Percentiles rank a stretch among this genome's conserved stretches.
Evolutionary conservation across 2,888 invertebrate genomes (phyloP).

Genomic region (Cabera pusaria): DNA sequence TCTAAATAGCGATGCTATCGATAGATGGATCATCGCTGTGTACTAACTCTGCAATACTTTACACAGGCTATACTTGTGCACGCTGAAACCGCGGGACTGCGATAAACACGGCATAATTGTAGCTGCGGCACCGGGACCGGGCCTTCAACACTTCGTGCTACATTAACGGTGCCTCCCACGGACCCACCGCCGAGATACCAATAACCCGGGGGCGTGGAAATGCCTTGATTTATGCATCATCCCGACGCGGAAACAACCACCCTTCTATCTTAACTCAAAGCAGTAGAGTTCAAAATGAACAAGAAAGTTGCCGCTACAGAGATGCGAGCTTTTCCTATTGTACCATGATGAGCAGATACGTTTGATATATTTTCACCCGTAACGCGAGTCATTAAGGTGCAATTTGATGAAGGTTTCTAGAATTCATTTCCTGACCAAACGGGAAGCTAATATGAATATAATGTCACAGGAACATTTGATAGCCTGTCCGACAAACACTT

Average conservation of each 20-base stretch:
- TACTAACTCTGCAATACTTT: no score
- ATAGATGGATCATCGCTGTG: slow-evolving; percentile 1
- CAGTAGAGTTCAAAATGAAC: neutral
- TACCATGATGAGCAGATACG: slow-evolving; percentile 4
- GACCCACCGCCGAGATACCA: slow-evolving; percentile 6
- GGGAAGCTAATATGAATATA: slow-evolving; percentile 21
- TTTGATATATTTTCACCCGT: slow-evolving; percentile 1
- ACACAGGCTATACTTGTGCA: no score
- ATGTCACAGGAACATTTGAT: slow-evolving; percentile 9
- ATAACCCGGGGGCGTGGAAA: slow-evolving; percentile 14
- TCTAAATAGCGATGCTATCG: slow-evolving; percentile 18
- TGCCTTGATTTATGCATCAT: slow-evolving; percentile 15
- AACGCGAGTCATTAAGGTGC: slow-evolving; percentile 1
- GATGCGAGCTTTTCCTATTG: slow-evolving; percentile 4
- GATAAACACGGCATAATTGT: no score
- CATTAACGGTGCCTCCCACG: slow-evolving; percentile 16
- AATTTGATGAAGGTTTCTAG: neutral
- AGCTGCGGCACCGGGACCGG: neutral
- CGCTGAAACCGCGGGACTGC: no score
- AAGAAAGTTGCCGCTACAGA: neutral
- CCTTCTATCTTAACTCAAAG: neutral
- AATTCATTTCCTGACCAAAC: slow-evolving; percentile 10
- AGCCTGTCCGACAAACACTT: slow-evolving; percentile 8
- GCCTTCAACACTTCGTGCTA: slow-evolving; percentile 8
- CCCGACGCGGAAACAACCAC: neutral